These are phyloP conservation scores for Cariama cristata DNA, from an alignment of 2,113 vertebrate species.

Conservation along the genomic window DNA sequence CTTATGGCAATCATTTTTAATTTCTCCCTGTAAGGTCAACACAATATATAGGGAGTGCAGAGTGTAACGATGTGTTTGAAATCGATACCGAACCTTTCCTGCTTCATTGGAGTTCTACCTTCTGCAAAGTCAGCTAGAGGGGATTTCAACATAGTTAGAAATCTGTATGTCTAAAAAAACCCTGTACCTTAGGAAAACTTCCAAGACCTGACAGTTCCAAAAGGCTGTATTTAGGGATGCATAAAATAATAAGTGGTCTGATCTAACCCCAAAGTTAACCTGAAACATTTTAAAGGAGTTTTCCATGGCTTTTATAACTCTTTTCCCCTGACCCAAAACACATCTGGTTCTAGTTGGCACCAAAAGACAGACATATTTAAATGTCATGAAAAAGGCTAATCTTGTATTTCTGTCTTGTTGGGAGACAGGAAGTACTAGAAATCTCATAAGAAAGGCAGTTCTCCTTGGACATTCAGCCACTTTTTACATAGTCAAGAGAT, in stretches of 20 bases:
- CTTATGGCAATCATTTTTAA: neutral
- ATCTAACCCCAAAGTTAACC: neutral
- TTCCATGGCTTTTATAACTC: neutral
- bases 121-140: neutral
- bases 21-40: neutral
- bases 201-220: neutral
- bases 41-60: neutral
- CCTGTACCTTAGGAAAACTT: neutral
- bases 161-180: neutral
- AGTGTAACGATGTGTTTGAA: neutral
- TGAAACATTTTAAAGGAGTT: neutral
- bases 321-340: neutral
- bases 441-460: constrained; percentile 3
- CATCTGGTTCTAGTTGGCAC: constrained; percentile 37
- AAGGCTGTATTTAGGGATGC: neutral
- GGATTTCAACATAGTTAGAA: neutral
- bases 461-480: neutral
- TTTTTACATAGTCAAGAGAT: constrained; percentile 21
- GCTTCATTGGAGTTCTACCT: neutral
- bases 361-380: neutral
- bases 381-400: constrained; percentile 6
- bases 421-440: constrained; percentile 43
- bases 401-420: constrained; percentile 14
- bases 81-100: neutral
- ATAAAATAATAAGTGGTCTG: neutral